Conservation (phyloP, 2,888 invertebrate species). For the Pherbina coryleti region DNA sequence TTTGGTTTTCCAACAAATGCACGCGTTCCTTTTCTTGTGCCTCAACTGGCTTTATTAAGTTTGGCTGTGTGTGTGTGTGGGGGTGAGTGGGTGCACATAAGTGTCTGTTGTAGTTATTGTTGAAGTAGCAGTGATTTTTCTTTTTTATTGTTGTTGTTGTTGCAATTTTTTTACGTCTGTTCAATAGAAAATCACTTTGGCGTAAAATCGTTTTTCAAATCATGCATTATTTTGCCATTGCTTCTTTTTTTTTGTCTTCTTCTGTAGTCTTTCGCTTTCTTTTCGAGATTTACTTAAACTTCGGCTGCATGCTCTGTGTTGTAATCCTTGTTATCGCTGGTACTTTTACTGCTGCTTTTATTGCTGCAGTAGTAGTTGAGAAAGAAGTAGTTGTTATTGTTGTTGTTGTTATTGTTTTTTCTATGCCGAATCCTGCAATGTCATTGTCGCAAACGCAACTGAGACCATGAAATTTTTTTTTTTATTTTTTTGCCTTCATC, state of each 20-base stretch:
- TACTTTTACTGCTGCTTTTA: background rate
- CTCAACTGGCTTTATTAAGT: background rate
- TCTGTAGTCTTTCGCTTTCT: background rate
- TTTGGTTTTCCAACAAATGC: conserved; percentile 18
- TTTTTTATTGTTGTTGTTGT: background rate
- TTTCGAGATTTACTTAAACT: conserved; percentile 1
- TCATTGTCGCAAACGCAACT: conserved; percentile 26
- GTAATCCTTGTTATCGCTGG: background rate
- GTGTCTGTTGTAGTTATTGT: background rate
- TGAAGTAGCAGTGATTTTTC: background rate
- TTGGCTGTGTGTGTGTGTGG: background rate
- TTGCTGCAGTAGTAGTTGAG: background rate
- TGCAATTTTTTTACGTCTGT: background rate
- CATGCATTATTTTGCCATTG: background rate
- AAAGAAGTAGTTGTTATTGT: background rate
- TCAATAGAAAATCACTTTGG: conserved; percentile 31
- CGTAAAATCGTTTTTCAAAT: conserved; percentile 29
- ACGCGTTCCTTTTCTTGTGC: background rate
- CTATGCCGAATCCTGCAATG: background rate
- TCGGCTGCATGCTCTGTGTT: background rate
- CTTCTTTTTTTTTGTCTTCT: background rate
- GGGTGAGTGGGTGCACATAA: background rate
- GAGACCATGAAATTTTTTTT: background rate
- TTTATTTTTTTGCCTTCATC: background rate
- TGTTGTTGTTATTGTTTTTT: background rate